Base-by-base conservation (phyloP, 2,888 invertebrate genomes). In the Bombyx huttoni region DNA sequence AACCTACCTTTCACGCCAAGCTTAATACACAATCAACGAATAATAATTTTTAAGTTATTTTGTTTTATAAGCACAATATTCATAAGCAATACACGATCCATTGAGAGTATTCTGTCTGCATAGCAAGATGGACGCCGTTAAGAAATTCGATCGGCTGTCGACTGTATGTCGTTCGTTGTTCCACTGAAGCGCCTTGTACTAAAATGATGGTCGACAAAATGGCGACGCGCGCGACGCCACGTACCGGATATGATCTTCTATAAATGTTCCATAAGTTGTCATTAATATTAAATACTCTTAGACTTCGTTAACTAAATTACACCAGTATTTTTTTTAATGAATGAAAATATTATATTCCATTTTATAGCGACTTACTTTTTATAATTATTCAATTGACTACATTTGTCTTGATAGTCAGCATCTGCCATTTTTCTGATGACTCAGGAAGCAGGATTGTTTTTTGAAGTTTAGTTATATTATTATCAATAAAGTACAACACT, bases 191-290 rank as follows among this genome's bases (percentile, higher is more conserved):
- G 40, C 3, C 40, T 40, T 12, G 12, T 3, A 40, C 8, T 40
- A 40, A 40, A 40, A 40, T 40, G 40, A 6, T 53, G 54, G 56
- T 54, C 53, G 57, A 59, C 73, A 76, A 77, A 68, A 77, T 77
- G 76, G 76, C 78, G 74, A 51, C 67, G 56, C 40, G 51, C 45
- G 24, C 51, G n/a, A 46, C 46, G 47, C 49, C 35, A 40, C 40
- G 12, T 24, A 40, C 40, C 40, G 40, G 40, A 40, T 40, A 12
- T 40, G 3, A 7, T 10, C 40, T 40, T 40, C 40, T 3, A 10
- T 7, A 7, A 40, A 40, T 24, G 24, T 24, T 24, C 3, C 24
- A 24, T 24, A 24, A 24, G 24, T 24, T 24, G 24, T 1, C 5
- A 3, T 24, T 24, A 24, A 24, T 24, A 24, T 24, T 24, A 24